These are phyloP conservation scores for Leptatherina wallacei DNA, from an alignment of 2,797 vertebrate species.

Conservation along the genomic window DNA sequence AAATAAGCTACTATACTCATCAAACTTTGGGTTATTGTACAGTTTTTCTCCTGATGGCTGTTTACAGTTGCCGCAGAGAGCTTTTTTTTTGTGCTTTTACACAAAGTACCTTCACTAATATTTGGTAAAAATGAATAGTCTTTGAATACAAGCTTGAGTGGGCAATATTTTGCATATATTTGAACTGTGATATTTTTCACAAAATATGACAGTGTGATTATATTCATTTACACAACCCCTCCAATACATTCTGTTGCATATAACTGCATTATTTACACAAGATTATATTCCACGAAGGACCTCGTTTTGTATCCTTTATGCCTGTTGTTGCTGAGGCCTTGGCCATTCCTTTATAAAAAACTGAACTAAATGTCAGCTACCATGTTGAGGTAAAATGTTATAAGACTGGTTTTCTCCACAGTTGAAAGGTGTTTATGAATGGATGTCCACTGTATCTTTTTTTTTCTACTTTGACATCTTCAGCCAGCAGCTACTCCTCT, in stretches of 20 bases:
- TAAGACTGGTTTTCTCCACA: constrained; percentile 39
- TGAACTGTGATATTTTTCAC: constrained; percentile 23
- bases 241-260: constrained; percentile 48
- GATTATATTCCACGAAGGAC: constrained; percentile 38
- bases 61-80: constrained; percentile 26
- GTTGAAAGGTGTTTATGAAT: constrained; percentile 34
- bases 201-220: constrained; percentile 38
- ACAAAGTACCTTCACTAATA: constrained; percentile 32
- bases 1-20: constrained; percentile 56
- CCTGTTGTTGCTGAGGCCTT: constrained; percentile 52
- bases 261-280: constrained; percentile 57
- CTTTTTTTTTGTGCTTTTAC: constrained; percentile 17
- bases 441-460: constrained; percentile 33
- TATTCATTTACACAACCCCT: constrained; percentile 27
- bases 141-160: constrained; percentile 17
- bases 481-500: constrained; percentile 68
- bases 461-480: constrained; percentile 52
- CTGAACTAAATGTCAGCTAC: constrained; percentile 25
- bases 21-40: constrained; percentile 55
- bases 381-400: constrained; percentile 28
- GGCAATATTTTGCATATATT: constrained; percentile 12
- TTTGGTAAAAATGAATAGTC: constrained; percentile 12
- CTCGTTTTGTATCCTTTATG: constrained; percentile 46
- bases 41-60: constrained; percentile 30
- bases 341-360: constrained; percentile 45